Percentiles rank a stretch among this genome's conserved stretches.
Evolutionary conservation across 23 tunicate species (phyloP).

Genomic region (Trididemnum miniatum): DNA sequence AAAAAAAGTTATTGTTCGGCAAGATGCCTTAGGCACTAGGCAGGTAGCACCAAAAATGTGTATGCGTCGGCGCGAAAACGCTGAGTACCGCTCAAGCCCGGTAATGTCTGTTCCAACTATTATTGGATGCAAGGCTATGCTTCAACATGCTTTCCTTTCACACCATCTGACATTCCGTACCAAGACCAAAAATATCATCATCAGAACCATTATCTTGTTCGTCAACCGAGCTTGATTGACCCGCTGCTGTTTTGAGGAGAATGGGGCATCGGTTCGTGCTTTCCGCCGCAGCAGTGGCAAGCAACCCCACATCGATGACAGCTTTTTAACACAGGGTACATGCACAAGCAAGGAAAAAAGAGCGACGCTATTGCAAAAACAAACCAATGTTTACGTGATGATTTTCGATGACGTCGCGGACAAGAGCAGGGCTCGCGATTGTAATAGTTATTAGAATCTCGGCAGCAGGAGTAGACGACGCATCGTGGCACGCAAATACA

Average conservation of each 20-base stretch:
- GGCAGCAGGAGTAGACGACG: conserved; percentile 51
- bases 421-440: conserved; percentile 68
- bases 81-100: not conserved
- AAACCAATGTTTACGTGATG: conserved; percentile 45
- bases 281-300: conserved; percentile 82
- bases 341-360: conserved; percentile 71
- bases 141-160: not conserved
- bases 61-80: not conserved
- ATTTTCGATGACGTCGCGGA: not conserved
- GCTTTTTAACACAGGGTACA: conserved; percentile 71
- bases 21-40: no score
- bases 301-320: conserved; percentile 75
- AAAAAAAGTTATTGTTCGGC: no score
- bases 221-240: not conserved
- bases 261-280: conserved; percentile 44
- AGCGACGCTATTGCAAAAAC: conserved; percentile 54
- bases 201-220: not conserved
- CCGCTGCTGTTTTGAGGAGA: not conserved
- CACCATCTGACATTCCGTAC: not conserved
- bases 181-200: not conserved
- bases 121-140: not conserved
- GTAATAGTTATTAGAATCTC: conserved; percentile 61
- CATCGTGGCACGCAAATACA: conserved; percentile 58
- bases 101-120: not conserved
- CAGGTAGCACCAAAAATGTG: not conserved